These are phyloP conservation scores for Virgularia gustaviana DNA, from an alignment of 92 coral and sea anemone genomes.

Conservation along the genomic window DNA sequence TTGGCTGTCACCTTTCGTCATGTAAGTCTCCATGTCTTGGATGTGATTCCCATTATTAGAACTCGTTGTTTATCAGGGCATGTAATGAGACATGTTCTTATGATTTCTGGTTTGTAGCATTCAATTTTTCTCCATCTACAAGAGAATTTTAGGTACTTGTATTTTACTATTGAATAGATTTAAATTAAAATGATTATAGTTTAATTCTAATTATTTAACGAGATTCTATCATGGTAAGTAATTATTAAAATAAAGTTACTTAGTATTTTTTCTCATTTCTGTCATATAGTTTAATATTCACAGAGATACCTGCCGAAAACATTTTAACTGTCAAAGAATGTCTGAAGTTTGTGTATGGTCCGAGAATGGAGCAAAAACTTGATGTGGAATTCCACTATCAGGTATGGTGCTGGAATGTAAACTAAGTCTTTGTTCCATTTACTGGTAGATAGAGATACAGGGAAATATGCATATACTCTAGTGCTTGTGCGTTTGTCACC, in stretches of 20 bases:
- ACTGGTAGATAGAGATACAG: too few species aligned
- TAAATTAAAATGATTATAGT: too few species aligned
- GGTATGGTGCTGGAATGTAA: slow-evolving; percentile 41
- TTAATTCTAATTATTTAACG: too few species aligned
- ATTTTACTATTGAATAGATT: not conserved
- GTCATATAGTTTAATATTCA: slow-evolving; percentile 11
- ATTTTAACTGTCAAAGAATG: slow-evolving; percentile 73
- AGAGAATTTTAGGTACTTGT: slow-evolving; percentile 70
- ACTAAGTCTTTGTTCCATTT: not conserved
- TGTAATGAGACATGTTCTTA: not conserved
- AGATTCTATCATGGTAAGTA: too few species aligned
- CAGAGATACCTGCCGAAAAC: slow-evolving; percentile 31
- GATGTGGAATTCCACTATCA: slow-evolving; percentile 63
- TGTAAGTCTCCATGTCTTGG: too few species aligned
- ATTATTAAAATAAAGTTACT: too few species aligned
- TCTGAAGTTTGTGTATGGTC: slow-evolving; percentile 93
- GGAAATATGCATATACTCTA: too few species aligned
- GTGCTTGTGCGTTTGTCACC: too few species aligned
- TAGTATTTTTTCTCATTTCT: too few species aligned
- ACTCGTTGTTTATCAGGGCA: not conserved
- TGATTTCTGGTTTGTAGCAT: slow-evolving; percentile 53
- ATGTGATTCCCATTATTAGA: not conserved
- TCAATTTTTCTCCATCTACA: slow-evolving; percentile 74
- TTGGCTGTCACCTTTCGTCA: slow-evolving; percentile 61
- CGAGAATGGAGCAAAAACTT: slow-evolving; percentile 59